Percentiles rank a stretch among this genome's conserved stretches.
phyloP scores from a whole-genome alignment of 2,113 vertebrate species.

The Tretioscincus oriximinensis region DNA sequence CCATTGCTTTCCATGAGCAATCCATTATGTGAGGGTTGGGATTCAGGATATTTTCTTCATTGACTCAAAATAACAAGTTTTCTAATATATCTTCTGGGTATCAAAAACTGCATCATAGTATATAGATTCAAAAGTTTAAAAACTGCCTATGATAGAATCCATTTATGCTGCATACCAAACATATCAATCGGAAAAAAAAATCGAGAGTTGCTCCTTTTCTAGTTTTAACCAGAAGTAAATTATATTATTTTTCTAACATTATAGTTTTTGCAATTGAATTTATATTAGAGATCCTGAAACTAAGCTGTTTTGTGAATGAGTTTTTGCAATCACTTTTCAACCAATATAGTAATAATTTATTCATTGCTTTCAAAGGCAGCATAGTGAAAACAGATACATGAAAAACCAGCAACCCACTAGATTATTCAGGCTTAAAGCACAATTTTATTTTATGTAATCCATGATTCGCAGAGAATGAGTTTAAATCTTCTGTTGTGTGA shows the following conservation, averaged over 20 bases:
- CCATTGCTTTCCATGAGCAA: too few species aligned
- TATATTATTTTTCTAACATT: too few species aligned
- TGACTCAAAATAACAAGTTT: background rate
- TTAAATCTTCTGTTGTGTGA: too few species aligned
- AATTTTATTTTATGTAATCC: background rate
- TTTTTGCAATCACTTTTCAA: background rate
- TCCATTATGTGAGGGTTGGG: background rate
- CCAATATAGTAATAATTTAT: background rate
- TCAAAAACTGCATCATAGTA: background rate
- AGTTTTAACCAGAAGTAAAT: too few species aligned
- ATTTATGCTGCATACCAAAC: too few species aligned
- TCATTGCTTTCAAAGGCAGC: background rate
- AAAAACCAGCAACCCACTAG: background rate
- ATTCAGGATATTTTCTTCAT: background rate
- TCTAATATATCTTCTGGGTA: background rate
- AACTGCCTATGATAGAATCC: too few species aligned
- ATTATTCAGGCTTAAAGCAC: background rate
- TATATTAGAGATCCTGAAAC: too few species aligned
- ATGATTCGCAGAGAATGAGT: too few species aligned
- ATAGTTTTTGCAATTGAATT: too few species aligned
- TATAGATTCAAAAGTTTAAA: too few species aligned
- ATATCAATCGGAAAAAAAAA: too few species aligned
- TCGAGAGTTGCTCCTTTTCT: too few species aligned
- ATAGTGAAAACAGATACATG: background rate
- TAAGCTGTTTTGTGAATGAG: background rate